These are phyloP conservation scores for Pelmatolapia mariae DNA, from an alignment of 2,113 vertebrate genomes.

Conservation along the genomic window DNA sequence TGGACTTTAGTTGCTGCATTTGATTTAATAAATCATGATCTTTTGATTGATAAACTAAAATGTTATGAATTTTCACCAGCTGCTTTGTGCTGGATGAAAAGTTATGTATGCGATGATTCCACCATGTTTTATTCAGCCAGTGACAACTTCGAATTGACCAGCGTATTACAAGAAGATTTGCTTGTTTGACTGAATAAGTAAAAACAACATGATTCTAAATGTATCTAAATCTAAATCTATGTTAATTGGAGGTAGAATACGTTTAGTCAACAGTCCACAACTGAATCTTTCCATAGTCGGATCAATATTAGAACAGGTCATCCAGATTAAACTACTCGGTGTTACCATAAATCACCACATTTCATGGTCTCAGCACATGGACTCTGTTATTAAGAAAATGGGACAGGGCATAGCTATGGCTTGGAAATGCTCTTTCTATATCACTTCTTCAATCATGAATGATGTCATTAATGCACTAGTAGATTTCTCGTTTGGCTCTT, in stretches of 20 bases:
- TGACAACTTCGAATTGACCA: not conserved
- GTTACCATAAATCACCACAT: not conserved
- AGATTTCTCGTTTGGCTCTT: not conserved
- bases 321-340: not conserved
- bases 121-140: not conserved
- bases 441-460: not conserved
- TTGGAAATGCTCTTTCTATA: too few species aligned
- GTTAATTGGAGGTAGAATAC: not conserved
- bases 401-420: not conserved
- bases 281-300: not conserved
- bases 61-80: not conserved
- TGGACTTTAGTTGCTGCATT: not conserved
- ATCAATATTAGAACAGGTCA: not conserved
- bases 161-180: not conserved
- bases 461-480: not conserved
- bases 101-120: rapidly evolving
- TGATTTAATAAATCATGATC: not conserved
- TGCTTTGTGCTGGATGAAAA: not conserved
- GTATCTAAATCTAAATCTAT: too few species aligned
- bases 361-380: not conserved
- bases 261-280: not conserved
- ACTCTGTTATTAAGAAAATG: not conserved
- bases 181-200: not conserved
- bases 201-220: too few species aligned
- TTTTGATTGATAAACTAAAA: not conserved